Evolutionary conservation across 1,140 invertebrate genomes (phyloP).

Genomic region (Chymomyza costata): DNA sequence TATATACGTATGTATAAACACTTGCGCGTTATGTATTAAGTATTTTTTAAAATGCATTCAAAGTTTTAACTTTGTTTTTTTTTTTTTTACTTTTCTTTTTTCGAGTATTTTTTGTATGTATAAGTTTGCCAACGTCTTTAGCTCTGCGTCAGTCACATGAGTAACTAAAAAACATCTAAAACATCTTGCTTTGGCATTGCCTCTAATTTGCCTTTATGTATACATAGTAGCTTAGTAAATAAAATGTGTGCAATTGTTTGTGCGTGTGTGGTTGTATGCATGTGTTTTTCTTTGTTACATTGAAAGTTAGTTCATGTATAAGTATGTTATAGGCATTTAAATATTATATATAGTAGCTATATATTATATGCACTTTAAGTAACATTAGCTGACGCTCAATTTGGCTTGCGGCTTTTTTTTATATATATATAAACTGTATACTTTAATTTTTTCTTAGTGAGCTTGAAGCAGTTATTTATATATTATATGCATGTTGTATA

Average conservation of each 20-base stretch:
- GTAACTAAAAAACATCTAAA: neutral
- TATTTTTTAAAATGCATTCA: constrained; percentile 63
- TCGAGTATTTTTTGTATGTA: constrained; percentile 63
- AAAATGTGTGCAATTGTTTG: neutral
- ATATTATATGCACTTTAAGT: constrained; percentile 43
- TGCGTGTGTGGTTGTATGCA: constrained; percentile 4
- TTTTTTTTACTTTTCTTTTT: constrained; percentile 1
- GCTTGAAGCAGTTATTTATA: too few relatives aligned
- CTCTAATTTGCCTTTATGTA: constrained; percentile 27
- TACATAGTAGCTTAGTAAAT: neutral
- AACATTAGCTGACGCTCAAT: constrained; percentile 50
- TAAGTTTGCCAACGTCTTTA: constrained; percentile 30
- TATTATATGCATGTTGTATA: too few relatives aligned
- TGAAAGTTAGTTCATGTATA: too few relatives aligned
- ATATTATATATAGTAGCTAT: constrained; percentile 24
- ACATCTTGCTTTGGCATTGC: constrained; percentile 43
- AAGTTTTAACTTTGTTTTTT: too few relatives aligned
- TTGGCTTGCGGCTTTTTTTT: constrained; percentile 38
- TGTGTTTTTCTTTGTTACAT: too few relatives aligned
- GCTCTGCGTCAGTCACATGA: constrained; percentile 15
- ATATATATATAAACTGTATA: neutral
- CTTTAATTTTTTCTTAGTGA: constrained; percentile 3
- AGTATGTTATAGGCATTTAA: constrained; percentile 17
- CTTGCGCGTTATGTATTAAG: too few relatives aligned
- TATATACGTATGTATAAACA: constrained; percentile 19